Conservation (phyloP, 2,888 invertebrate genomes). For the Melanophora roralis region DNA sequence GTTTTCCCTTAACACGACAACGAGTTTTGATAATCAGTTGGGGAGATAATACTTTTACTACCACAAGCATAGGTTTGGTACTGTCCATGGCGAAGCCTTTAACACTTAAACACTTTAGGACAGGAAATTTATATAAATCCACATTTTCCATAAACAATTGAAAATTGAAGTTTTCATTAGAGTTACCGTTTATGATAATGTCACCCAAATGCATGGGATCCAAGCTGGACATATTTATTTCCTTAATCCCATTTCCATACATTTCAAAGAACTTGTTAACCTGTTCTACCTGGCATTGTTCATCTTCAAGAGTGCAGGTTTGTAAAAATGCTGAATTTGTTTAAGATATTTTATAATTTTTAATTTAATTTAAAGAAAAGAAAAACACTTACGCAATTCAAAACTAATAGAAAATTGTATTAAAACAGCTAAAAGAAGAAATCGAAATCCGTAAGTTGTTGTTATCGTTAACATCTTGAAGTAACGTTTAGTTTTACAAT, state of each 20-base stretch:
- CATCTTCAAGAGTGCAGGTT: conserved; percentile 41
- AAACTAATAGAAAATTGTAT: background rate
- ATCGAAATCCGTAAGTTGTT: background rate
- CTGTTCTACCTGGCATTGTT: conserved; percentile 32
- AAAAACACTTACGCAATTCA: conserved; percentile 45
- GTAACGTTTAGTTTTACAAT: background rate
- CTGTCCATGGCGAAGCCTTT: conserved; percentile 35
- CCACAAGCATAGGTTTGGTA: conserved; percentile 5
- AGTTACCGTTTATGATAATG: conserved; percentile 31
- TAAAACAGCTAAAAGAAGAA: background rate
- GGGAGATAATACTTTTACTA: conserved; percentile 5
- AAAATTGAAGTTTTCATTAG: conserved; percentile 46
- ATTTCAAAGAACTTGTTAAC: conserved; percentile 37
- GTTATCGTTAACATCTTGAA: conserved; percentile 33
- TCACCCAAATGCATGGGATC: conserved; percentile 47
- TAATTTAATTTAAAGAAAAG: background rate
- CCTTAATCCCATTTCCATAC: conserved; percentile 38
- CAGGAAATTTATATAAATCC: conserved; percentile 24
- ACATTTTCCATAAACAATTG: conserved; percentile 37
- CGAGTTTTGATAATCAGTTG: conserved; percentile 23
- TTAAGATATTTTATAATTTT: background rate
- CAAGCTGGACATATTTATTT: conserved; percentile 33
- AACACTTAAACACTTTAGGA: conserved; percentile 12
- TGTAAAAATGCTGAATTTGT: conserved; percentile 33
- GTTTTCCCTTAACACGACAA: conserved; percentile 39